phyloP scores from a whole-genome alignment of 2,113 vertebrate species.

The Sinocyclocheilus anophthalmus region DNA sequence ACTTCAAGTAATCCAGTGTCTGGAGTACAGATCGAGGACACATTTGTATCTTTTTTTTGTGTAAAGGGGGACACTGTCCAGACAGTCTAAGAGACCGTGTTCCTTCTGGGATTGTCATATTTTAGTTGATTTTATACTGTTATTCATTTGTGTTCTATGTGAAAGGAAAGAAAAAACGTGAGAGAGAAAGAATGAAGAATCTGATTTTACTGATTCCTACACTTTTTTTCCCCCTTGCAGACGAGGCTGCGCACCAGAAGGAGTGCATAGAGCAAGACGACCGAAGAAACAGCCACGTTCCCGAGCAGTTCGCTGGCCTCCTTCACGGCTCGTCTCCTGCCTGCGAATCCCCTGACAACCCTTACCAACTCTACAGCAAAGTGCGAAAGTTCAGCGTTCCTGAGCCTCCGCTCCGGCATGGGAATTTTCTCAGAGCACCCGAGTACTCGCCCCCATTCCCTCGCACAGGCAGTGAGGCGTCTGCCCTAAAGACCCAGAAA shows the following conservation, averaged over 20 bases:
- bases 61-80: background rate
- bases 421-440: slow-evolving; percentile 70
- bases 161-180: no score
- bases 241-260: slow-evolving; percentile 67
- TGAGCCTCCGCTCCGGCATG: slow-evolving; percentile 62
- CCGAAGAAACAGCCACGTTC: slow-evolving; percentile 82
- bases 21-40: background rate
- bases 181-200: background rate
- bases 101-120: background rate
- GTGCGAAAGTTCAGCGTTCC: slow-evolving; percentile 64
- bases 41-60: background rate
- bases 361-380: slow-evolving; percentile 88
- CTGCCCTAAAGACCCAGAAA: slow-evolving; percentile 62
- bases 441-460: slow-evolving; percentile 61
- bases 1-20: background rate
- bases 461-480: slow-evolving; percentile 66
- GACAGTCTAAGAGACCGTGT: background rate
- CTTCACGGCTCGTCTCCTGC: slow-evolving; percentile 95
- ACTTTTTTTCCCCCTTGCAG: slow-evolving; percentile 48
- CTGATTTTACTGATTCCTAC: background rate
- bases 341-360: slow-evolving; percentile 90
- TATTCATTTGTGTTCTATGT: background rate
- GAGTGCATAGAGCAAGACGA: slow-evolving; percentile 72
- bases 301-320: slow-evolving; percentile 92
- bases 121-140: background rate